A percentile compares a stretch with the other conserved stretches of the same genome.
Evolutionary conservation across 2,113 vertebrate genomes (phyloP).

Genomic region (Meleagris gallopavo): DNA sequence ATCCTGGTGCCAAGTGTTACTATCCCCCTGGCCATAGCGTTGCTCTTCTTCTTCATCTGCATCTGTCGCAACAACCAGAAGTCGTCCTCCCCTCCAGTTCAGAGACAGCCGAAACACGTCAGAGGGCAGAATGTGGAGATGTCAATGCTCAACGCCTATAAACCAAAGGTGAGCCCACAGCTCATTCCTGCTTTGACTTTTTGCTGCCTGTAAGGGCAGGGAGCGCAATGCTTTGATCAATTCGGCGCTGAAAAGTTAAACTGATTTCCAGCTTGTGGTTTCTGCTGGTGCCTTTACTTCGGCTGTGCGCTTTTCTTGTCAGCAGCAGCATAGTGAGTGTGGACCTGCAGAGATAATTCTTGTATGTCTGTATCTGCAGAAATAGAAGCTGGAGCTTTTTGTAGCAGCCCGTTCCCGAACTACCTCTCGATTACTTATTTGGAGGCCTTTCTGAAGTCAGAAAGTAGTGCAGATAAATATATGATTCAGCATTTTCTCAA

Average conservation of each 20-base stretch:
- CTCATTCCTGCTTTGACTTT: background rate
- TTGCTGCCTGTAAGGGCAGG: background rate
- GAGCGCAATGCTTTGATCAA: background rate
- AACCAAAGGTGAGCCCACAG: conserved; percentile 88
- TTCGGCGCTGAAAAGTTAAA: background rate
- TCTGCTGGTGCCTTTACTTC: background rate
- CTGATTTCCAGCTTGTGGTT: background rate
- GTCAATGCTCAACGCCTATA: conserved; percentile 96
- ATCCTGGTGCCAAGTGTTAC: conserved; percentile 96
- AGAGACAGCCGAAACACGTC: conserved; percentile 91
- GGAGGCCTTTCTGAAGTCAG: background rate
- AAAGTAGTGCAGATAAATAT: background rate
- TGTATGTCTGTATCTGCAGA: background rate
- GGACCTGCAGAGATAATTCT: background rate
- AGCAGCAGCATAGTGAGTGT: background rate
- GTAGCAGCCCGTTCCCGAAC: background rate
- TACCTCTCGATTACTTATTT: background rate
- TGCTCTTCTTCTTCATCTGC: conserved; percentile 98
- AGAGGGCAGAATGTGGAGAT: conserved; percentile 97
- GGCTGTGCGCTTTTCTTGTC: background rate
- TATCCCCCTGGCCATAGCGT: conserved; percentile 92
- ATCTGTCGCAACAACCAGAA: conserved; percentile 98
- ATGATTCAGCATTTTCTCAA: background rate
- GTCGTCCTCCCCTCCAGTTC: conserved; percentile 84
- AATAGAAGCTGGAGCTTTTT: background rate